These are phyloP conservation scores for Miichthys miiuy DNA, from an alignment of 2,797 vertebrate genomes.

Conservation along the genomic window DNA sequence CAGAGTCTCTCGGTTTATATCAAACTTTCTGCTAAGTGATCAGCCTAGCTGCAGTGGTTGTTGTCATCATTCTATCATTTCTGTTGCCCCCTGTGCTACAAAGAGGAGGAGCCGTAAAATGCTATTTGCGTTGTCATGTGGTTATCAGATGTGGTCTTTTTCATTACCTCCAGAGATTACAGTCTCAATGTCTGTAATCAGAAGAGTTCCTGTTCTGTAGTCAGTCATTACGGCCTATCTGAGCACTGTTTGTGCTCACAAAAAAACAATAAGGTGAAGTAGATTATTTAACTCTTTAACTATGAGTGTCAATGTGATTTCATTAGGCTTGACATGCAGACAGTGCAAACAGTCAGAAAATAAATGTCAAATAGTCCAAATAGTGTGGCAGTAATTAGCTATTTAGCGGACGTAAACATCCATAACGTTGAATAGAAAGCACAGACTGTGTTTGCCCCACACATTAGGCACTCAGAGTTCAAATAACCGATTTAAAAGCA, in stretches of 20 bases:
- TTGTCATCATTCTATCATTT: not conserved
- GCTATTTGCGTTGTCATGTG: not conserved
- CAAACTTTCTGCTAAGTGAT: not conserved
- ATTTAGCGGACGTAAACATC: not conserved
- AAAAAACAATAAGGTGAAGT: not conserved
- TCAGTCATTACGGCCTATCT: not conserved
- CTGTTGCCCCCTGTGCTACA: not conserved
- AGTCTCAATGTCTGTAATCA: not conserved
- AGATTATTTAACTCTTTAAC: not conserved
- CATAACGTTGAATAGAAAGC: not conserved
- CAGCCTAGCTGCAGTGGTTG: not conserved
- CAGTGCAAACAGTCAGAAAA: not conserved
- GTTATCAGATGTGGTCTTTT: not conserved
- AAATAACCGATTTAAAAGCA: not conserved
- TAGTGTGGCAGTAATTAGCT: not conserved
- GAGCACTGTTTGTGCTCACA: not conserved
- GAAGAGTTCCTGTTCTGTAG: not conserved
- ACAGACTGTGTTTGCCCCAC: not conserved
- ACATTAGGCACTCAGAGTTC: not conserved
- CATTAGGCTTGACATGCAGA: not conserved
- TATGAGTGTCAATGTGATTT: not conserved
- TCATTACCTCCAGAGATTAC: not conserved
- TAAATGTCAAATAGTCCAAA: not conserved
- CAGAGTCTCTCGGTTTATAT: not conserved
- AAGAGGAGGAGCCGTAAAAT: not conserved